These are phyloP conservation scores for Iguana delicatissima DNA, from an alignment of 2,797 vertebrate genomes.

Conservation along the genomic window DNA sequence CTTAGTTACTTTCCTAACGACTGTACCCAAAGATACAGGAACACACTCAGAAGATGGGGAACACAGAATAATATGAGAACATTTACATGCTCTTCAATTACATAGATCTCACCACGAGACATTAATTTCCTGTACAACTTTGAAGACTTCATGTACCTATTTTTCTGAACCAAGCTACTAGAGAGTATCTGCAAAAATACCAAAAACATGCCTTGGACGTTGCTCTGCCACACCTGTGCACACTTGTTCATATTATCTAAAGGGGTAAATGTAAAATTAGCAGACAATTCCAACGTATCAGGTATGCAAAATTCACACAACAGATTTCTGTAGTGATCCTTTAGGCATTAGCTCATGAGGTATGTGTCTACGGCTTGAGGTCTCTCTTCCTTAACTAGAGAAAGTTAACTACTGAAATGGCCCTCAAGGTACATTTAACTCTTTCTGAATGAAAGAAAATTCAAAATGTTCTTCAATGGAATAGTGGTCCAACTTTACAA, in stretches of 20 bases:
- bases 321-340: neutral
- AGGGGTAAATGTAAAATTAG: neutral
- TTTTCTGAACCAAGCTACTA: neutral
- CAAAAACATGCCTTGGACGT: neutral
- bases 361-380: neutral
- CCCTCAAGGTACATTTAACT: neutral
- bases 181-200: neutral
- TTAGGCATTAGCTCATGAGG: neutral
- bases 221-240: no score
- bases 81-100: neutral
- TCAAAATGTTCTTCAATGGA: neutral
- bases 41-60: neutral
- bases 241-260: neutral
- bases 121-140: neutral
- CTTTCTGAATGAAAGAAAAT: neutral
- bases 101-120: no score
- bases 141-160: neutral
- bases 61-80: neutral
- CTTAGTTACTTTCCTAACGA: neutral
- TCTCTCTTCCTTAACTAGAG: neutral
- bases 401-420: neutral
- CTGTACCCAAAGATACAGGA: neutral
- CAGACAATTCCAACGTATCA: neutral
- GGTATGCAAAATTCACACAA: neutral
- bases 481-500: neutral